Evolutionary conservation across 1,140 invertebrate genomes (phyloP).

Genomic region (Adoxophyes honmai): DNA sequence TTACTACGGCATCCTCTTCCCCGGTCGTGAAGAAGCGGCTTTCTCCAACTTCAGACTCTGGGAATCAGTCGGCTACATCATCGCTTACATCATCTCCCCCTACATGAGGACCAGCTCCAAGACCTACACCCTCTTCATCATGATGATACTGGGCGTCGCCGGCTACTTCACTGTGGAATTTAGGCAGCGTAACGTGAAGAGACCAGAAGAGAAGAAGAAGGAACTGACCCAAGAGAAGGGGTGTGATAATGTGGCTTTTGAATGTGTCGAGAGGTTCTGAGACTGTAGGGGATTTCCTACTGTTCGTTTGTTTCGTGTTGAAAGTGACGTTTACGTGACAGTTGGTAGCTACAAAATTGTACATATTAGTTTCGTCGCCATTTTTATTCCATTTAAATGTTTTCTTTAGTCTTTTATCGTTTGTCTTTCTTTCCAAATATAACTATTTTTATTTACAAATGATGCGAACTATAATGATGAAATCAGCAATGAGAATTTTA

Average conservation of each 20-base stretch:
- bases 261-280: constrained; percentile 22
- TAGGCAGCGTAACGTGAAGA: constrained; percentile 40
- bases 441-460: too few relatives aligned
- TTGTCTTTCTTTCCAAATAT: too few relatives aligned
- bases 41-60: constrained; percentile 95
- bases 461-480: too few relatives aligned
- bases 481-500: too few relatives aligned
- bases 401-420: too few relatives aligned
- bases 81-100: constrained; percentile 89
- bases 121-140: constrained; percentile 84
- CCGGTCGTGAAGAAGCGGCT: constrained; percentile 91
- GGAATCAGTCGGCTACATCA: constrained; percentile 93
- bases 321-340: too few relatives aligned
- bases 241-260: constrained; percentile 56
- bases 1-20: constrained; percentile 91
- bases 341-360: too few relatives aligned
- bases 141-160: constrained; percentile 84
- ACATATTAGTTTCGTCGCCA: too few relatives aligned
- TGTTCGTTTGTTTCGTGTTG: too few relatives aligned
- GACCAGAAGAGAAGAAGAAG: constrained; percentile 27
- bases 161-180: constrained; percentile 79
- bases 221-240: constrained; percentile 35
- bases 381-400: too few relatives aligned
- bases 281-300: too few relatives aligned
- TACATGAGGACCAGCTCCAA: constrained; percentile 88